A percentile compares a stretch with the other conserved stretches of the same genome.
These are phyloP conservation scores for Plebejus anna DNA, from an alignment of 2,888 invertebrate genomes.

Conservation along the genomic window DNA sequence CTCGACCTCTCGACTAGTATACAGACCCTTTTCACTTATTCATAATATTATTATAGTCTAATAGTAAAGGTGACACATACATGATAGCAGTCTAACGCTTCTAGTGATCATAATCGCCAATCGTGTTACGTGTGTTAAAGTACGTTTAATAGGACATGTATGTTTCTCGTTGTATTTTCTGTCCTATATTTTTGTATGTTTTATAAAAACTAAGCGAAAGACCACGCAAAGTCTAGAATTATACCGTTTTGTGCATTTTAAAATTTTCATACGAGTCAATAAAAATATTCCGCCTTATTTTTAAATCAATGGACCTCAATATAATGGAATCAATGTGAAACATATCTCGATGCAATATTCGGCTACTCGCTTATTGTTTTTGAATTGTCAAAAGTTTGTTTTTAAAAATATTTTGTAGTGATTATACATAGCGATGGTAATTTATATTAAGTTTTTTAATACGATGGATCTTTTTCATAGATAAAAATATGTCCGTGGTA, in stretches of 20 bases:
- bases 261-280: neutral
- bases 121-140: neutral
- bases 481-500: neutral
- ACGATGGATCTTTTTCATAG: slow-evolving; percentile 8
- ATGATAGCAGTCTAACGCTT: neutral
- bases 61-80: neutral
- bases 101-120: neutral
- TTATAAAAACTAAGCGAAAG: slow-evolving; percentile 10
- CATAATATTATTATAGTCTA: slow-evolving; percentile 21
- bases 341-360: slow-evolving; percentile 38
- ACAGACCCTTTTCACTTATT: slow-evolving; percentile 12
- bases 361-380: slow-evolving; percentile 13
- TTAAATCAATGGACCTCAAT: slow-evolving; percentile 25
- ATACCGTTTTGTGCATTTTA: neutral
- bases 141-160: slow-evolving; percentile 1
- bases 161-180: slow-evolving; percentile 25
- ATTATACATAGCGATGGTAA: slow-evolving; percentile 16
- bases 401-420: slow-evolving; percentile 18
- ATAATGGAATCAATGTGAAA: slow-evolving; percentile 28
- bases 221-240: neutral
- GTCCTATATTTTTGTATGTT: slow-evolving; percentile 24
- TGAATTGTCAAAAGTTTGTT: slow-evolving; percentile 1
- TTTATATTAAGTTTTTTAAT: slow-evolving; percentile 20
- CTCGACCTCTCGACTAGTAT: neutral
- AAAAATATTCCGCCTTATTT: slow-evolving; percentile 26